Conservation (phyloP, 2,888 invertebrate genomes). For the Noctua janthina region DNA sequence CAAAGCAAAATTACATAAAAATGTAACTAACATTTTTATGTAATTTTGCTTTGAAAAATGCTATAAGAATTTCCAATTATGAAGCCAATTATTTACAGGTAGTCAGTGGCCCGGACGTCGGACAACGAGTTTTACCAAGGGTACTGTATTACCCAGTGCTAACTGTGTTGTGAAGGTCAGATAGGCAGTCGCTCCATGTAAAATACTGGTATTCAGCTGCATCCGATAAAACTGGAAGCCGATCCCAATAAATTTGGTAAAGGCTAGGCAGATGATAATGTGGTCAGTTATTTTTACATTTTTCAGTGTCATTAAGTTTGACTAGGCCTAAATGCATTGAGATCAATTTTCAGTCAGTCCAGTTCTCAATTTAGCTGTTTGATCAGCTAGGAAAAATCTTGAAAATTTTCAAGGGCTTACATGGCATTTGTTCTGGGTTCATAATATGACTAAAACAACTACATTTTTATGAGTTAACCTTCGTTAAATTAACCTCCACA, state of each 20-base stretch:
- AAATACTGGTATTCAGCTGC: too few relatives aligned
- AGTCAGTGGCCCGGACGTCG: too few relatives aligned
- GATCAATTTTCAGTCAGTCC: background rate
- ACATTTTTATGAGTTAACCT: conserved; percentile 17
- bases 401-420: background rate
- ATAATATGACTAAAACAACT: background rate
- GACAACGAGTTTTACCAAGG: too few relatives aligned
- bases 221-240: too few relatives aligned
- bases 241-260: too few relatives aligned
- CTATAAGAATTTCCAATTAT: background rate
- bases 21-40: background rate
- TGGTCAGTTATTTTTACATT: background rate
- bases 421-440: background rate
- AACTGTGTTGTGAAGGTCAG: too few relatives aligned
- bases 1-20: too few relatives aligned
- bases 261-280: background rate
- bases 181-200: too few relatives aligned
- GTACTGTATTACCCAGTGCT: too few relatives aligned
- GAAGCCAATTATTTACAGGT: too few relatives aligned
- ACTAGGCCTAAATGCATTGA: background rate
- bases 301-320: background rate
- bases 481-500: conserved; percentile 20
- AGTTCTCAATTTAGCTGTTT: background rate
- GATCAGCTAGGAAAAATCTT: background rate
- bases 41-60: conserved; percentile 2